These are phyloP conservation scores for Ctenopoma multispine DNA, from an alignment of 2,797 vertebrate species.

Conservation along the genomic window DNA sequence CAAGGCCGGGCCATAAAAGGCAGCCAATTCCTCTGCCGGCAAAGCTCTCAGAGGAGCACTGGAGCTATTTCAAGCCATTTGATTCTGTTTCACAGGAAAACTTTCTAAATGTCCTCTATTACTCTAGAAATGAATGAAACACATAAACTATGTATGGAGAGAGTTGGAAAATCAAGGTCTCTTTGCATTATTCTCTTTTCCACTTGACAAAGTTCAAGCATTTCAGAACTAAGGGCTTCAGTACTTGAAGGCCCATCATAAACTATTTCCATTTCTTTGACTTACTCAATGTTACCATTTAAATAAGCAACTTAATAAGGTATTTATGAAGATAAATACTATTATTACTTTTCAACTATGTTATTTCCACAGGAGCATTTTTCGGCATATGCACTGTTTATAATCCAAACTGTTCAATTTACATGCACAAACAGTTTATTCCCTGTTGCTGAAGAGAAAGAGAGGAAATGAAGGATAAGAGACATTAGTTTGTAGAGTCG, in stretches of 20 bases:
- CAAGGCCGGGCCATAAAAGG: constrained; percentile 78
- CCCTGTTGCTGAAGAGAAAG: not conserved
- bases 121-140: constrained; percentile 67
- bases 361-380: constrained; percentile 27
- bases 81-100: constrained; percentile 73
- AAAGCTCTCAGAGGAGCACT: constrained; percentile 69
- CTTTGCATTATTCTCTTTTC: constrained; percentile 49
- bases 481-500: not conserved
- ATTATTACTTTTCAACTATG: not conserved
- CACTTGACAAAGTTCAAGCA: constrained; percentile 26
- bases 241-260: constrained; percentile 30
- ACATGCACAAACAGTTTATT: constrained; percentile 1
- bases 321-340: constrained; percentile 22
- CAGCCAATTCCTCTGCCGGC: constrained; percentile 68
- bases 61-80: constrained; percentile 77
- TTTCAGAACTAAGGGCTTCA: constrained; percentile 15
- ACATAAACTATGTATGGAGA: constrained; percentile 54
- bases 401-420: constrained; percentile 37
- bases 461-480: not conserved
- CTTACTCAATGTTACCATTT: not conserved
- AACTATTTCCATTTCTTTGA: constrained; percentile 13
- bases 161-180: constrained; percentile 53
- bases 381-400: constrained; percentile 40
- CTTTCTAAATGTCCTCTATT: constrained; percentile 66
- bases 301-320: constrained; percentile 15